Conservation (phyloP, 2,797 vertebrate species). For the Vespertilio murinus region DNA sequence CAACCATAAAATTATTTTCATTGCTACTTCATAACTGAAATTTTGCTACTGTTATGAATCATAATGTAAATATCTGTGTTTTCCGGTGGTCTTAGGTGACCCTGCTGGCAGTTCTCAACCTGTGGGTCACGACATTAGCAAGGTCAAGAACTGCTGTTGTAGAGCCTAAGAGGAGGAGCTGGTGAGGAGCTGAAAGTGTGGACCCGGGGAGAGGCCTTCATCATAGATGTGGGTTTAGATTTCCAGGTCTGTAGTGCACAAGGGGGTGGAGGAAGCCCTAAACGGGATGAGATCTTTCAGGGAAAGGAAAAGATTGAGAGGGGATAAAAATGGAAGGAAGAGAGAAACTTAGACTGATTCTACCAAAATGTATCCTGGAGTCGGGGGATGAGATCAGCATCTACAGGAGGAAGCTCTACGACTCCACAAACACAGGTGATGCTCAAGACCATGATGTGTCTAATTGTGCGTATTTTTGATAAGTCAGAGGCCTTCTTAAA, state of each 20-base stretch:
- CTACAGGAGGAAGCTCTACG: background rate
- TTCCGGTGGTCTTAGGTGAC: too few species aligned
- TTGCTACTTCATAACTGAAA: too few species aligned
- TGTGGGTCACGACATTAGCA: too few species aligned
- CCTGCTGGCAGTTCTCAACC: too few species aligned
- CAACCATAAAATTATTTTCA: too few species aligned
- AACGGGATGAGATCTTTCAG: background rate
- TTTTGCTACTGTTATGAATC: too few species aligned
- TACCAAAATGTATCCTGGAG: background rate
- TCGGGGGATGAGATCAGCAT: background rate
- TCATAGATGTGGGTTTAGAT: background rate
- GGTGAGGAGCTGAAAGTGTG: background rate
- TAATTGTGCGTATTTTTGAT: background rate
- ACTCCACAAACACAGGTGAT: background rate
- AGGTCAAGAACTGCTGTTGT: too few species aligned
- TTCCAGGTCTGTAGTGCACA: background rate
- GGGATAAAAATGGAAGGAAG: background rate
- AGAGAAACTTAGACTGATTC: background rate
- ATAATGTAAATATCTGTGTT: too few species aligned
- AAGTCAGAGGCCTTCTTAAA: background rate
- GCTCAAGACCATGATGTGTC: background rate
- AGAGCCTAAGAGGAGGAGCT: too few species aligned
- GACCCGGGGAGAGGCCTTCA: background rate
- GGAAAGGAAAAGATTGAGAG: background rate
- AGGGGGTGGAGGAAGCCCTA: background rate